These are phyloP conservation scores for Eristalis pertinax DNA, from an alignment of 2,888 invertebrate genomes.

Conservation along the genomic window DNA sequence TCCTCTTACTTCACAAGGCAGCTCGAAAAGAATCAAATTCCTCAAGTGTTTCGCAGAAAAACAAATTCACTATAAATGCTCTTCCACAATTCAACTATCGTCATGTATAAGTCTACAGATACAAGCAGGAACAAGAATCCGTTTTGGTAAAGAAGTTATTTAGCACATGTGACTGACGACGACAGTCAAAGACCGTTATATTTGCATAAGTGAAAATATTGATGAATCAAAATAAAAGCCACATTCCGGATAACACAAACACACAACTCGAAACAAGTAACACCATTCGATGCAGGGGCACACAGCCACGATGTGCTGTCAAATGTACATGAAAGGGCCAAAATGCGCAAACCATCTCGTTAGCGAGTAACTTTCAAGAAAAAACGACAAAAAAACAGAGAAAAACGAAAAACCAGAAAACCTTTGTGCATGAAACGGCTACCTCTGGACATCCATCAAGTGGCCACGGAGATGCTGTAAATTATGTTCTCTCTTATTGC, in stretches of 20 bases:
- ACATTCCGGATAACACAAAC: background rate
- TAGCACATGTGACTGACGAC: background rate
- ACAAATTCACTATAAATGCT: background rate
- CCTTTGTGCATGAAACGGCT: background rate
- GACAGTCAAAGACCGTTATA: background rate
- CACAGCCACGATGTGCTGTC: background rate
- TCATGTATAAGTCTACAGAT: background rate
- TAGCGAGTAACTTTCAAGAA: background rate
- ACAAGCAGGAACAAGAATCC: background rate
- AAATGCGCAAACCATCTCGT: background rate
- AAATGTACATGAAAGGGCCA: background rate
- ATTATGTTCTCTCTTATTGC: slow-evolving; percentile 23
- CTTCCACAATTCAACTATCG: background rate
- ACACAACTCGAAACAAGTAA: no score
- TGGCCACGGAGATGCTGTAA: background rate
- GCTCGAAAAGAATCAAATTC: background rate
- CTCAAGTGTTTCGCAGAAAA: background rate
- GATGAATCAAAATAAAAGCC: background rate
- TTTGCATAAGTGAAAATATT: background rate
- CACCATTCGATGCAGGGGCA: background rate
- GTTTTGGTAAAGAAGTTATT: background rate
- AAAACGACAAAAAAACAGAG: no score
- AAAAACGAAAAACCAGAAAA: background rate
- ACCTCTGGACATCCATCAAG: background rate
- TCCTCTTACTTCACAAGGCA: no score